Evolutionary conservation across 2,113 vertebrate species (phyloP).

Genomic region (Psettodes erumei): DNA sequence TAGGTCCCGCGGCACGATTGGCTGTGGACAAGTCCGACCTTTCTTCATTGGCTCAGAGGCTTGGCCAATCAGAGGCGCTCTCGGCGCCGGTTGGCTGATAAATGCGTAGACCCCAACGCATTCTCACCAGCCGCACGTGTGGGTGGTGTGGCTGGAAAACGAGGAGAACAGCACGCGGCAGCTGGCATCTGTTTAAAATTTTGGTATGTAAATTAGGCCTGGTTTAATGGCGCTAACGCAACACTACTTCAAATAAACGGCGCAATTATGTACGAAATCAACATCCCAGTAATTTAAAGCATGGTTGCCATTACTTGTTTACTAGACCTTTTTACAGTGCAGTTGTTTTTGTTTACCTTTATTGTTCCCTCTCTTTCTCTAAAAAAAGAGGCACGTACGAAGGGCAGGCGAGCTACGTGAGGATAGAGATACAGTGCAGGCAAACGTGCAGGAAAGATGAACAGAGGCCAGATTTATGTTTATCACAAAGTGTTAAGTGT

Average conservation of each 20-base stretch:
- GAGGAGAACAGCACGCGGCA: slow-evolving; percentile 50
- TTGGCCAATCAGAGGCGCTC: slow-evolving; percentile 55
- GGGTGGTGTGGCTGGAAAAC: slow-evolving; percentile 61
- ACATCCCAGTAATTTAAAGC: too few species aligned
- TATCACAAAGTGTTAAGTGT: too few species aligned
- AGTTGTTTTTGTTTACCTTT: not conserved
- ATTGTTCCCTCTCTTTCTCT: not conserved
- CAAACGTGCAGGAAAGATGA: not conserved
- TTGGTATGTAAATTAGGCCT: not conserved
- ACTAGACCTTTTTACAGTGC: not conserved
- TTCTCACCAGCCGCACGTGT: slow-evolving; percentile 67
- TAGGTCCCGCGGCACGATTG: slow-evolving; percentile 33
- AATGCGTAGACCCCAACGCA: not conserved
- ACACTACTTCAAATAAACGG: not conserved
- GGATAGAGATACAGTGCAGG: not conserved
- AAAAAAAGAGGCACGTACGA: not conserved
- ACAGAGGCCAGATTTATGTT: not conserved
- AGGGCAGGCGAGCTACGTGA: not conserved
- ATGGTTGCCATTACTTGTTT: not conserved
- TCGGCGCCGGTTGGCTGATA: slow-evolving; percentile 53
- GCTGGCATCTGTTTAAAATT: slow-evolving; percentile 22
- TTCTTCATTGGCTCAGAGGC: slow-evolving; percentile 38
- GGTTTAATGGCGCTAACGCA: not conserved
- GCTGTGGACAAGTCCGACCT: not conserved
- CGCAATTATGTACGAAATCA: not conserved